Percentiles rank a stretch among this genome's conserved stretches.
These are phyloP conservation scores for Cerastoderma edule DNA, from an alignment of 2,888 invertebrate genomes.

Conservation along the genomic window DNA sequence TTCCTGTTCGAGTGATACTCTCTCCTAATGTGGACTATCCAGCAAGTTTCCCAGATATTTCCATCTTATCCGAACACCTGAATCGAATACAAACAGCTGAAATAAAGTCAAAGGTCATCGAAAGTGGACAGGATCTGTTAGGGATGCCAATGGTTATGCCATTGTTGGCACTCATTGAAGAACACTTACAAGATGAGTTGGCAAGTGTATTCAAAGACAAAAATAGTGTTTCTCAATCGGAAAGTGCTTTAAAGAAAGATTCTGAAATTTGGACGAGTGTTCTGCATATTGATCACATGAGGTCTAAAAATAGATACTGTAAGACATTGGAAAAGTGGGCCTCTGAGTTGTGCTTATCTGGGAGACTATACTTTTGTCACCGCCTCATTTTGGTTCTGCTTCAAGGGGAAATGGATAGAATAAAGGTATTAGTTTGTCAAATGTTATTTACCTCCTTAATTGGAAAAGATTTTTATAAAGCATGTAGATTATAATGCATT, in stretches of 20 bases:
- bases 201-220: not conserved
- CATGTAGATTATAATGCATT: too few relatives aligned
- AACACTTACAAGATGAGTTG: conserved; percentile 40
- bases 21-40: conserved; percentile 47
- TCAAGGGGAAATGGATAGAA: conserved; percentile 61
- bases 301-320: conserved; percentile 71
- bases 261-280: conserved; percentile 58
- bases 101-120: conserved; percentile 40
- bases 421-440: conserved; percentile 66
- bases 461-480: too few relatives aligned
- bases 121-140: conserved; percentile 37
- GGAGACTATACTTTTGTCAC: conserved; percentile 70
- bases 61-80: conserved; percentile 41
- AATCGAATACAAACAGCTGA: conserved; percentile 27
- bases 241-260: not conserved
- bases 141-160: conserved; percentile 65
- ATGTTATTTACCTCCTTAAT: not conserved
- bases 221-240: not conserved
- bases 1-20: conserved; percentile 41
- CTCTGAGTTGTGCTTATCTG: conserved; percentile 65
- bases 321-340: conserved; percentile 76
- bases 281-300: conserved; percentile 78
- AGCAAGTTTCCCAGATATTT: conserved; percentile 51
- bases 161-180: conserved; percentile 53
- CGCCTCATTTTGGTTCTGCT: conserved; percentile 74